Evolutionary conservation across 2,113 vertebrate species (phyloP).

Genomic region (Phoxinus phoxinus): DNA sequence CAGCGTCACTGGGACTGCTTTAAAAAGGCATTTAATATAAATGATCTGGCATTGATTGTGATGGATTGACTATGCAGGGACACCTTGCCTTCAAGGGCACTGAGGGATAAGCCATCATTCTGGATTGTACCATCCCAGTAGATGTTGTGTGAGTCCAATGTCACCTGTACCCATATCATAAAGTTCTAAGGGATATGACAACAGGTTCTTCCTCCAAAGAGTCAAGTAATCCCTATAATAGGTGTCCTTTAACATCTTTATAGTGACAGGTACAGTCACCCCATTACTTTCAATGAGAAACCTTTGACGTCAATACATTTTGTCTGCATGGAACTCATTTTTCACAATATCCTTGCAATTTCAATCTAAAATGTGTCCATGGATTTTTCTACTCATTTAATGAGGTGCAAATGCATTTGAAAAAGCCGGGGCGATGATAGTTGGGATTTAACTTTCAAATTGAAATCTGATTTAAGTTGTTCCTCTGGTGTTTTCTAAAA

Average conservation of each 20-base stretch:
- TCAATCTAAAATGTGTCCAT: neutral
- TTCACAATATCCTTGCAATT: neutral
- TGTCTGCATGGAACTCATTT: neutral
- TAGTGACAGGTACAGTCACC: neutral
- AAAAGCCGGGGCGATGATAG: neutral
- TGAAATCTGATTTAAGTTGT: neutral
- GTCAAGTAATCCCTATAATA: slow-evolving; percentile 25
- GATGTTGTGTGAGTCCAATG: slow-evolving; percentile 68
- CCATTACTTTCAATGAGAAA: neutral
- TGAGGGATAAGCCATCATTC: slow-evolving; percentile 78
- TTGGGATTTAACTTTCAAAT: neutral
- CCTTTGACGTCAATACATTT: neutral
- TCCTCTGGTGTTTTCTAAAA: neutral
- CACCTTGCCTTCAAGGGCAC: slow-evolving; percentile 81
- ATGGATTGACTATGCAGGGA: slow-evolving; percentile 78
- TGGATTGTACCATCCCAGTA: slow-evolving; percentile 71
- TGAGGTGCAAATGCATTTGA: neutral
- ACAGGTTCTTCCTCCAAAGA: slow-evolving; percentile 23
- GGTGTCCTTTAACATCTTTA: slow-evolving; percentile 2
- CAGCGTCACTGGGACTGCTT: slow-evolving; percentile 63
- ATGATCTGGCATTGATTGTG: slow-evolving; percentile 80
- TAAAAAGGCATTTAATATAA: slow-evolving; percentile 75
- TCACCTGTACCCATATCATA: slow-evolving; percentile 66
- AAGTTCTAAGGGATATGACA: neutral
- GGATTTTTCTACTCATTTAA: neutral